Evolutionary conservation across 2,888 invertebrate species (phyloP).

Genomic region (Eudasyphora cyanicolor): DNA sequence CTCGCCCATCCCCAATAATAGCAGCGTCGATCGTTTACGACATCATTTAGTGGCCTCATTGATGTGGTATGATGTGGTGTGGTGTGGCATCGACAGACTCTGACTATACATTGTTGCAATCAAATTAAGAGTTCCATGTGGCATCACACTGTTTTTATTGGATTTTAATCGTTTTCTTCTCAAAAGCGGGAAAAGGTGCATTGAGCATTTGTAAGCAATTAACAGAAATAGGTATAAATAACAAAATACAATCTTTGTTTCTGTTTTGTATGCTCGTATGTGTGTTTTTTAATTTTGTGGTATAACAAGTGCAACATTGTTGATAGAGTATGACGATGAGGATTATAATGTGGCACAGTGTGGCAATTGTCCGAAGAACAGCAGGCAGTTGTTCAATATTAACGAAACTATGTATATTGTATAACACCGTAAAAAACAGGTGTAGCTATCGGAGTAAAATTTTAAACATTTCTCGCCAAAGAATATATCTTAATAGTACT

Average conservation of each 20-base stretch:
- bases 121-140: conserved; percentile 26
- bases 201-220: conserved; percentile 68
- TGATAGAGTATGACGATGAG: conserved; percentile 3
- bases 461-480: no score
- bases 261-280: neutral
- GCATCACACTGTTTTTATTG: conserved; percentile 51
- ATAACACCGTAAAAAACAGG: no score
- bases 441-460: no score
- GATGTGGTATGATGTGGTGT: neutral
- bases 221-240: conserved; percentile 59
- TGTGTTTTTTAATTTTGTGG: neutral
- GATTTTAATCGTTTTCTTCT: conserved; percentile 60
- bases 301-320: conserved; percentile 55
- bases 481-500: no score
- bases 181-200: conserved; percentile 53
- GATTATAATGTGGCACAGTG: neutral
- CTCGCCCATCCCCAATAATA: conserved; percentile 6
- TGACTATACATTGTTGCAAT: conserved; percentile 52
- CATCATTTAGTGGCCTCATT: conserved; percentile 50
- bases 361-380: neutral
- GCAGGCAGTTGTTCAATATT: no score
- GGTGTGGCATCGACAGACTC: neutral
- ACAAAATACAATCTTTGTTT: conserved; percentile 31
- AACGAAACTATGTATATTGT: no score
- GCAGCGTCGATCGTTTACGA: conserved; percentile 41